Conservation (phyloP, 2,113 vertebrate species). For the Jaculus jaculus region DNA sequence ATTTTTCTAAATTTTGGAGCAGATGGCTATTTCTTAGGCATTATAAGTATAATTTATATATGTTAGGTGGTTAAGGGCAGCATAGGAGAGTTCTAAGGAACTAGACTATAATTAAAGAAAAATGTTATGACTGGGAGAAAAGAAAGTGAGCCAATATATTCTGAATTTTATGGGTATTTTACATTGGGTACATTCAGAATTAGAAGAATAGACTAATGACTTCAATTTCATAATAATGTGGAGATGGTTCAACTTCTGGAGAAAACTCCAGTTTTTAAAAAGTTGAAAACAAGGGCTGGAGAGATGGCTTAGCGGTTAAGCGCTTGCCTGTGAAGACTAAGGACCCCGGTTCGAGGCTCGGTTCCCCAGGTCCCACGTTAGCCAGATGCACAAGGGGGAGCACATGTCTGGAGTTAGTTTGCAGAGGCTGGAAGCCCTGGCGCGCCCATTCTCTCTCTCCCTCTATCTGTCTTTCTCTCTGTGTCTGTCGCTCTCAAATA, state of each 20-base stretch:
- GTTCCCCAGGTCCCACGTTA: too few relatives aligned
- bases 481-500: too few relatives aligned
- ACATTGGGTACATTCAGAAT: not conserved
- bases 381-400: too few relatives aligned
- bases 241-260: not conserved
- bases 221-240: not conserved
- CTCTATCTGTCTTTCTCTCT: too few relatives aligned
- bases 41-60: not conserved
- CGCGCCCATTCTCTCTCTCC: too few relatives aligned
- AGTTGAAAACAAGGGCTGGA: not conserved
- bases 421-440: too few relatives aligned
- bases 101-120: not conserved
- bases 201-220: not conserved
- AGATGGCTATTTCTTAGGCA: not conserved
- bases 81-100: not conserved
- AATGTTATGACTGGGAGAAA: not conserved
- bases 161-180: not conserved
- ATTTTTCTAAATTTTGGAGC: not conserved
- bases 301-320: too few relatives aligned
- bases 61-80: not conserved
- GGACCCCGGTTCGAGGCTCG: too few relatives aligned
- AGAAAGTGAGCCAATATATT: not conserved
- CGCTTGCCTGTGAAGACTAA: too few relatives aligned
- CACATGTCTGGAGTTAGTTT: too few relatives aligned
- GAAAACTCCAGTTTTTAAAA: not conserved